phyloP scores from a whole-genome alignment of 2,888 invertebrate genomes.

The Ormyrus thymus region DNA sequence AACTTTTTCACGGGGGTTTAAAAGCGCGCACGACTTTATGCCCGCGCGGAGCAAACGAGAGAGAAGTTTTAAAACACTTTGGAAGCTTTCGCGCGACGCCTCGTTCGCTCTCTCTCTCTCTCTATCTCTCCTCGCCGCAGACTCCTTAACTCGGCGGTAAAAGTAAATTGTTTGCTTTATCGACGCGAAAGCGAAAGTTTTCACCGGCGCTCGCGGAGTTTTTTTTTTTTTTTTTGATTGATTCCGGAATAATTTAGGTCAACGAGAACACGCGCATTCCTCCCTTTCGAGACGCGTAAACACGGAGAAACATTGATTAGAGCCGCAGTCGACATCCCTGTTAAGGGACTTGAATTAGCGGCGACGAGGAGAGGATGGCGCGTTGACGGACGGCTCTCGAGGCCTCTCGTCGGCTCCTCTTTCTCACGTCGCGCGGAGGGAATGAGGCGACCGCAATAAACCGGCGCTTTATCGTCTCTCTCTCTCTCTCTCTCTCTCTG shows the following conservation, averaged over 20 bases:
- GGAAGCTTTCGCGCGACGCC: slow-evolving; percentile 51
- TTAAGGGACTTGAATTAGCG: slow-evolving; percentile 52
- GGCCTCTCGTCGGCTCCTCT: slow-evolving; percentile 39
- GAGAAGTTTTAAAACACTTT: slow-evolving; percentile 58
- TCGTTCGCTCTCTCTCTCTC: background rate
- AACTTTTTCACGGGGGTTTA: slow-evolving; percentile 68
- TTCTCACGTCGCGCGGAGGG: slow-evolving; percentile 35
- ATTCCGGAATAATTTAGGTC: slow-evolving; percentile 46
- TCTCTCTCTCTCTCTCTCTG: slow-evolving; percentile 46
- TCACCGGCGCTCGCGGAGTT: background rate
- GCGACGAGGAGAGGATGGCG: slow-evolving; percentile 7
- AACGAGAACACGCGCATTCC: too few species aligned
- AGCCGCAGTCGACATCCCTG: too few species aligned
- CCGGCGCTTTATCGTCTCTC: slow-evolving; percentile 65
- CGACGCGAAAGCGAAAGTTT: slow-evolving; percentile 54
- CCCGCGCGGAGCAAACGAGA: slow-evolving; percentile 23
- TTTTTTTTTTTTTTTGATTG: slow-evolving; percentile 10
- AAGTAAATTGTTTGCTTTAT: slow-evolving; percentile 57
- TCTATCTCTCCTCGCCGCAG: slow-evolving; percentile 22
- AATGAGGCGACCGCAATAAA: slow-evolving; percentile 63
- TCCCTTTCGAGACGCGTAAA: too few species aligned
- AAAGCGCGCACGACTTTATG: slow-evolving; percentile 65
- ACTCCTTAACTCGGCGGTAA: slow-evolving; percentile 51
- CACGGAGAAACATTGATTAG: too few species aligned
- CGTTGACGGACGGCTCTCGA: slow-evolving; percentile 41